Evolutionary conservation across 2,888 invertebrate genomes (phyloP), one percentile per base, ranked within the genome.

Genomic region (Pheosia tremula): DNA sequence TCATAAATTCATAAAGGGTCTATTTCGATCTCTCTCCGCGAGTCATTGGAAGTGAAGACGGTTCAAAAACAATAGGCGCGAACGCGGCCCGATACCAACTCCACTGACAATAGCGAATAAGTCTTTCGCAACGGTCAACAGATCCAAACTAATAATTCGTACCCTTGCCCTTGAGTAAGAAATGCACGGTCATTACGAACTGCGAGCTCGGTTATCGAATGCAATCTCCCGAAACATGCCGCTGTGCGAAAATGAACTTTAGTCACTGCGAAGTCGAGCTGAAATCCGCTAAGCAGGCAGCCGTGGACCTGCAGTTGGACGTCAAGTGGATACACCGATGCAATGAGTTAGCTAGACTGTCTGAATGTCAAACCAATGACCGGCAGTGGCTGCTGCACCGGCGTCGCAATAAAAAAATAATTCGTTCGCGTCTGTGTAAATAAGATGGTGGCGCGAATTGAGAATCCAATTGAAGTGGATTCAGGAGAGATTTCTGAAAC

Each of bases 291-390:
- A 74, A 75, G 56, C 59, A 49, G 64, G 53, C 63, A 59, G 49
- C 36, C 53, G 56, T 55, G 58, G 39, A 64, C 68, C 67, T 82
- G 79, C 82, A 81, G 75, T 77, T 78, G 72, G 75, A 75, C 82
- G 84, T 79, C 76, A 81, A 79, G 72, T 80, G 80, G 76, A 69
- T 77, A 80, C 74, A 74, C 64, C 74, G 75, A 74, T 92, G 92
- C 92, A 92, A 89, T 88, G 88, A 89, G 87, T 89, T 86, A 85
- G 91, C 88, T 91, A 91, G 91, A 87, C 87, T 80, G 89, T 91
- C 90, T 93, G 93, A 93, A 93, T 91, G 93, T 93, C 93, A 93
- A 93, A 93, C 90, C 90, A 93, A 93, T 93, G 90, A 92, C 91
- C 90, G 87, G 84, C 85, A 84, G 76, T 78, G 88, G 85, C 88